These are phyloP conservation scores for Torymus texanus DNA, from an alignment of 2,888 invertebrate genomes.

Conservation along the genomic window DNA sequence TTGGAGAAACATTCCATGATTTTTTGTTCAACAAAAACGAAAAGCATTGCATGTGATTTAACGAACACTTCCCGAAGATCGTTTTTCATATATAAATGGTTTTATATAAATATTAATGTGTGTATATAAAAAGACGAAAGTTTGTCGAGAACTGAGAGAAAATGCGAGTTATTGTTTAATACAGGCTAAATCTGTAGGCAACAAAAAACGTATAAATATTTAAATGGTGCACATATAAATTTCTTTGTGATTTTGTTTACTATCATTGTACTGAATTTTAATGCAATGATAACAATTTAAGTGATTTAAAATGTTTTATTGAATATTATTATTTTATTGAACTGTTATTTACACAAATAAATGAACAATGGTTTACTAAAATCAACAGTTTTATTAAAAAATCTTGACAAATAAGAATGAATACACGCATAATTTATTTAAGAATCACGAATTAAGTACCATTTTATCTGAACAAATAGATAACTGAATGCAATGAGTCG, in stretches of 20 bases:
- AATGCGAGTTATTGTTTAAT: conserved; percentile 5
- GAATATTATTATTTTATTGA: no score
- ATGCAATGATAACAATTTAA: neutral
- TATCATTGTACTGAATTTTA: neutral
- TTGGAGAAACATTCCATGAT: conserved; percentile 51
- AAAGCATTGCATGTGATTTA: conserved; percentile 38
- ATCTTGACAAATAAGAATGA: no score
- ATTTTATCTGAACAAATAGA: neutral
- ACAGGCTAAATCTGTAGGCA: conserved; percentile 14
- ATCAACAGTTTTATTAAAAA: no score
- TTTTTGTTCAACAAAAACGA: conserved; percentile 34
- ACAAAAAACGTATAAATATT: conserved; percentile 4
- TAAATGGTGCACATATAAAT: conserved; percentile 18
- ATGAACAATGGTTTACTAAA: no score
- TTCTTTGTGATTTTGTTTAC: neutral
- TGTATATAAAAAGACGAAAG: conserved; percentile 26
- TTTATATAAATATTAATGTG: conserved; percentile 28
- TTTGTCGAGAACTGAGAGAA: neutral
- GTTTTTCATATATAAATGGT: neutral
- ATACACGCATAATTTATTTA: neutral
- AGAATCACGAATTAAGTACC: conserved; percentile 24
- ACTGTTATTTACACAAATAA: no score
- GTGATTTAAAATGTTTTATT: conserved; percentile 7
- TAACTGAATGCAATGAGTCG: neutral
- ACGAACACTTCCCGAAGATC: conserved; percentile 2